Percentiles rank a stretch among this genome's conserved stretches.
Conservation (phyloP, 2,113 vertebrate species). For the Nothoprocta pentlandii region DNA sequence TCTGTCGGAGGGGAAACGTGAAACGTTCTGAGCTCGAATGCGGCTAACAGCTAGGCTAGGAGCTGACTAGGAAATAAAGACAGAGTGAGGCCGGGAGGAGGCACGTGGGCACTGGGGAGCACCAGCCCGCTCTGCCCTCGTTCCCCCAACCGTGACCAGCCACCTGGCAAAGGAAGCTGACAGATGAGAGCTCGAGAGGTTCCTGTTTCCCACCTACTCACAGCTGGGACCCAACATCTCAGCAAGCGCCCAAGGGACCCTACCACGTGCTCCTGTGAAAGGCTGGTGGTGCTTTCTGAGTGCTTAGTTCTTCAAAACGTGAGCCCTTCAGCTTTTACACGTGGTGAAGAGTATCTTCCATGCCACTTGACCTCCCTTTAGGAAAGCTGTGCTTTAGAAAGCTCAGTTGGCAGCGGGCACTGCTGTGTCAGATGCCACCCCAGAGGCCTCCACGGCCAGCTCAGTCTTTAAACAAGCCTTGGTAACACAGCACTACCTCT, state of each 20-base stretch:
- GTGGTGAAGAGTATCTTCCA: rapidly evolving
- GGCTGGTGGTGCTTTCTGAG: not conserved
- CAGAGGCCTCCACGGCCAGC: rapidly evolving
- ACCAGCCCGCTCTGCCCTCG: not conserved
- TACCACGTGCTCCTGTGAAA: not conserved
- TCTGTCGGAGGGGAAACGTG: not conserved
- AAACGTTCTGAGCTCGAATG: not conserved
- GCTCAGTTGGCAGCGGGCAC: not conserved
- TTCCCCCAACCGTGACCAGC: not conserved
- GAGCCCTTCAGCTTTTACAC: rapidly evolving
- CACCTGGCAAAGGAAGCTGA: not conserved
- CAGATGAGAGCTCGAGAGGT: not conserved
- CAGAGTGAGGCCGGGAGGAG: not conserved
- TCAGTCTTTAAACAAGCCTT: not conserved
- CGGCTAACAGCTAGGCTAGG: not conserved
- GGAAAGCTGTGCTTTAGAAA: not conserved
- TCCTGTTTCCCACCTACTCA: not conserved
- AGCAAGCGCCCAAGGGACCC: not conserved
- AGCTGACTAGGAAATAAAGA: not conserved
- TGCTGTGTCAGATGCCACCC: not conserved
- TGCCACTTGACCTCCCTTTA: not conserved
- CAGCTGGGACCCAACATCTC: not conserved
- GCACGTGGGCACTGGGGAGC: rapidly evolving
- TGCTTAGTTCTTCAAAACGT: not conserved
- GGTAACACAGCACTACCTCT: not conserved